These are phyloP conservation scores for Tachyglossus aculeatus DNA, from an alignment of 2,797 vertebrate genomes.

Conservation along the genomic window DNA sequence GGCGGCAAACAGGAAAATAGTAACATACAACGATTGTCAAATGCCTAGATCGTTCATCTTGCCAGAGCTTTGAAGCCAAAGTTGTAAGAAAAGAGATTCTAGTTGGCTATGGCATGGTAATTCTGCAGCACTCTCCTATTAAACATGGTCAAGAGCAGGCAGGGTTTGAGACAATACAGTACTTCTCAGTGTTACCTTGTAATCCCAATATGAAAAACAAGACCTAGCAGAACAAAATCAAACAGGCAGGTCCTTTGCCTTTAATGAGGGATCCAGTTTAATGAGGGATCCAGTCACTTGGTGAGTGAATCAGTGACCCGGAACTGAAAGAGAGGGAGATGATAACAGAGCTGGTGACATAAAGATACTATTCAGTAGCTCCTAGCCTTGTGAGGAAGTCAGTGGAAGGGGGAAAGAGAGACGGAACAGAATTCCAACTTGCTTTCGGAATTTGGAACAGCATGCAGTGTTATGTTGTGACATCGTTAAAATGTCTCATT, in stretches of 20 bases:
- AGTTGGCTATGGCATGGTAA: conserved; percentile 60
- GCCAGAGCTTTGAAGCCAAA: conserved; percentile 75
- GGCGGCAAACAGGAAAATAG: conserved; percentile 78
- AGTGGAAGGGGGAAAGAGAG: conserved; percentile 23
- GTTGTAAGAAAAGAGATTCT: conserved; percentile 67
- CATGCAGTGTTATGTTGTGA: conserved; percentile 66
- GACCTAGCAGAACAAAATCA: conserved; percentile 45
- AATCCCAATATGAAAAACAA: conserved; percentile 65
- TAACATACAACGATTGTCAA: conserved; percentile 78
- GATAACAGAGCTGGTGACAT: not conserved
- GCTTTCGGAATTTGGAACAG: conserved; percentile 58
- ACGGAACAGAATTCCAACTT: conserved; percentile 28
- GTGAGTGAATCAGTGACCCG: conserved; percentile 21
- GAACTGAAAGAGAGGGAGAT: not conserved
- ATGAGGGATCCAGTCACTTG: not conserved
- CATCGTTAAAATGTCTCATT: conserved; percentile 76
- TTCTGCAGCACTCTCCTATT: conserved; percentile 69
- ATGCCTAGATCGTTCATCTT: conserved; percentile 67
- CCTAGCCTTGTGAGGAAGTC: conserved; percentile 22
- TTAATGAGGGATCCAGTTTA: conserved; percentile 27
- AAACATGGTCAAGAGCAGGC: conserved; percentile 62
- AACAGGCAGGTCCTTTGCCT: conserved; percentile 64
- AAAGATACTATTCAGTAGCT: not conserved
- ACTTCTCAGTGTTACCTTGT: conserved; percentile 75
- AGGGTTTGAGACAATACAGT: conserved; percentile 79